Conservation (phyloP, 2,888 invertebrate species). For the Rhagophthalmus giganteus region DNA sequence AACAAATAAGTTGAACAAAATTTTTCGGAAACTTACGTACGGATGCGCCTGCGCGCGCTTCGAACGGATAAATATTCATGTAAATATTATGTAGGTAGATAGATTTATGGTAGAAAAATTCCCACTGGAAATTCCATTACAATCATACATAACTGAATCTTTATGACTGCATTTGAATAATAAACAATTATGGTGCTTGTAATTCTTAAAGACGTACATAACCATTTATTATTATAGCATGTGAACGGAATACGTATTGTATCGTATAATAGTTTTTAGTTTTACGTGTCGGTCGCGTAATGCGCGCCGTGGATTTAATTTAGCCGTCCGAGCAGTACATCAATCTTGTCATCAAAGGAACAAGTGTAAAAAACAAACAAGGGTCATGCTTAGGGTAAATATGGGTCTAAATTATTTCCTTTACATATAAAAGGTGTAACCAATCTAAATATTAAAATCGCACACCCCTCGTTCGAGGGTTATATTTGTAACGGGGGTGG, state of each 20-base stretch:
- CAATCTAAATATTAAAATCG: slow-evolving; percentile 57
- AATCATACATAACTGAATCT: slow-evolving; percentile 48
- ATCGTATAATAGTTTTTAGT: slow-evolving; percentile 20
- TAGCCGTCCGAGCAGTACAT: slow-evolving; percentile 33
- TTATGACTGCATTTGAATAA: slow-evolving; percentile 41
- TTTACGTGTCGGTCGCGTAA: slow-evolving; percentile 30
- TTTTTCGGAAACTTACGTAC: too few species aligned
- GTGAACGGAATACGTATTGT: slow-evolving; percentile 40
- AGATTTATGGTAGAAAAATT: slow-evolving; percentile 33
- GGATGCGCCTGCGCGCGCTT: too few species aligned
- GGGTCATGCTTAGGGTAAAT: slow-evolving; percentile 51
- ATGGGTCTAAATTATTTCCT: slow-evolving; percentile 56
- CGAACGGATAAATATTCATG: too few species aligned
- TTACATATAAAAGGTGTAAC: slow-evolving; percentile 58
- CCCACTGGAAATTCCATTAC: slow-evolving; percentile 46
- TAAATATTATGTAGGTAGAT: slow-evolving; percentile 1
- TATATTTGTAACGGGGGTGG: slow-evolving; percentile 32
- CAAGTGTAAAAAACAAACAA: slow-evolving; percentile 57
- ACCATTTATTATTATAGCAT: slow-evolving; percentile 44
- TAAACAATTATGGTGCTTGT: slow-evolving; percentile 44
- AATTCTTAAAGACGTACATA: slow-evolving; percentile 44
- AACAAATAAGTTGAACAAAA: too few species aligned
- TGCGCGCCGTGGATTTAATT: slow-evolving; percentile 23
- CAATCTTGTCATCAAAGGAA: slow-evolving; percentile 53
- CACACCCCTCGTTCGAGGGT: slow-evolving; percentile 34